Conservation (phyloP, 1,140 invertebrate genomes). For the Cecropterus lyciades region DNA sequence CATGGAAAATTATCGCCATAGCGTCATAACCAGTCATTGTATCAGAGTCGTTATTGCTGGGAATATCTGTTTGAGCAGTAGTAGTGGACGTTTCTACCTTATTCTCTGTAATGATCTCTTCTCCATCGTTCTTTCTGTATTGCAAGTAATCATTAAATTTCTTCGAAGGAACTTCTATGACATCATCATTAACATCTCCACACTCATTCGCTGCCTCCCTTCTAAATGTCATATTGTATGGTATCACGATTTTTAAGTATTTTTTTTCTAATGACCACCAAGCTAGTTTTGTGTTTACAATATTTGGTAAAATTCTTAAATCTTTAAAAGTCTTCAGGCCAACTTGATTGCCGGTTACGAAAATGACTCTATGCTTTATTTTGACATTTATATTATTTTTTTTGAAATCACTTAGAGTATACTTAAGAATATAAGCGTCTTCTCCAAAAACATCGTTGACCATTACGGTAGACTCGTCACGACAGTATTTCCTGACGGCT, state of each 20-base stretch:
- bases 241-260: constrained; percentile 33
- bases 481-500: constrained; percentile 22
- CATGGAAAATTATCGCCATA: too few relatives aligned
- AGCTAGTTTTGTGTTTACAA: constrained; percentile 23
- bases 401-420: constrained; percentile 8
- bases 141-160: background rate
- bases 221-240: constrained; percentile 21
- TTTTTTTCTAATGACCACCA: constrained; percentile 30
- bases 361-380: constrained; percentile 37
- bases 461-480: background rate
- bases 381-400: constrained; percentile 24
- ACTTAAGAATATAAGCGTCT: constrained; percentile 35
- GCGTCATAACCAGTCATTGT: too few relatives aligned
- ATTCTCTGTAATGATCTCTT: too few relatives aligned
- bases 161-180: constrained; percentile 21
- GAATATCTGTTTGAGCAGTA: too few relatives aligned
- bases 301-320: constrained; percentile 38
- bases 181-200: too few relatives aligned
- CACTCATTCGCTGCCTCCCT: constrained; percentile 7
- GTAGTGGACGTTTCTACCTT: too few relatives aligned
- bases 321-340: constrained; percentile 12
- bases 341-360: constrained; percentile 11
- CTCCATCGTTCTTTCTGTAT: too few relatives aligned
- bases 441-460: constrained; percentile 25
- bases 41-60: too few relatives aligned